Percentiles rank a stretch among this genome's conserved stretches.
These are phyloP conservation scores for Drosophila pectinifera DNA, from an alignment of 1,140 invertebrate species.

Conservation along the genomic window DNA sequence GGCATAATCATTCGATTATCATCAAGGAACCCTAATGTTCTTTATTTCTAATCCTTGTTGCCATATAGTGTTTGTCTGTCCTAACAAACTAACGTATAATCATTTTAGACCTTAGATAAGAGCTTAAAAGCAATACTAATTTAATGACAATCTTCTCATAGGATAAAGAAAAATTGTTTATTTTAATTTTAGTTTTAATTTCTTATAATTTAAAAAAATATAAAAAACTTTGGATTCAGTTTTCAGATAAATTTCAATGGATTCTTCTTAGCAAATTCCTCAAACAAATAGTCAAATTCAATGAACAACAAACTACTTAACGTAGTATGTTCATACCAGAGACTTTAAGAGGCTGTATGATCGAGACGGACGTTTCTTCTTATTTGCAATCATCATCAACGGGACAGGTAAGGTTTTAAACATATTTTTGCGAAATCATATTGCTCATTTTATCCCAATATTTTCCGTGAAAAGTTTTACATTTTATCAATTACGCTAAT, in stretches of 20 bases:
- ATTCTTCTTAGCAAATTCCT: background rate
- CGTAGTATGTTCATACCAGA: slow-evolving; percentile 93
- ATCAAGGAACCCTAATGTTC: too few species aligned
- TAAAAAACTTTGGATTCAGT: background rate
- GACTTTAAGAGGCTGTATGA: slow-evolving; percentile 92
- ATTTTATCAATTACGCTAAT: too few species aligned
- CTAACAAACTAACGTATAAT: too few species aligned
- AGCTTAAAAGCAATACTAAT: too few species aligned
- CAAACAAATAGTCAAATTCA: slow-evolving; percentile 33
- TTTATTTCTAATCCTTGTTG: too few species aligned
- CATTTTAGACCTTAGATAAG: too few species aligned
- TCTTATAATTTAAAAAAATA: background rate
- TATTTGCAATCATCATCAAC: slow-evolving; percentile 92
- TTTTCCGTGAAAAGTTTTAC: background rate
- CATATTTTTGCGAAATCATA: slow-evolving; percentile 17
- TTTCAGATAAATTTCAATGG: slow-evolving; percentile 19
- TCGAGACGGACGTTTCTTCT: slow-evolving; percentile 93
- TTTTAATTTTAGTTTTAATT: background rate
- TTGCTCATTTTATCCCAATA: background rate
- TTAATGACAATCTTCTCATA: too few species aligned
- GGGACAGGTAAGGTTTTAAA: slow-evolving; percentile 88
- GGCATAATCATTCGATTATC: too few species aligned
- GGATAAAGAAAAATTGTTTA: too few species aligned
- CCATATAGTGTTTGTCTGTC: too few species aligned
- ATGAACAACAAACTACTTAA: slow-evolving; percentile 68